Evolutionary conservation across 1,140 invertebrate genomes (phyloP).

Genomic region (Aethina tumida): DNA sequence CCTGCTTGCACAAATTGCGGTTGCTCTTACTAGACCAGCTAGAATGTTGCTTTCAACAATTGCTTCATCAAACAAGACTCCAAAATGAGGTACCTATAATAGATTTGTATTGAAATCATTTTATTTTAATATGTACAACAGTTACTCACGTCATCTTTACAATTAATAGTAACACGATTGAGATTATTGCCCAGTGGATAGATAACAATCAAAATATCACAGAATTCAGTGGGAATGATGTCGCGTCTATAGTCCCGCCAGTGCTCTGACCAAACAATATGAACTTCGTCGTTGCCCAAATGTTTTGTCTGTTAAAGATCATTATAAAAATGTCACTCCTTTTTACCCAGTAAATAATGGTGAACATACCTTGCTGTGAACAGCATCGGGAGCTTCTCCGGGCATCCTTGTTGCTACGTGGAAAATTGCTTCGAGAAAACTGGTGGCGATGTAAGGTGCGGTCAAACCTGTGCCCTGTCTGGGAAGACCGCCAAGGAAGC

Average conservation of each 20-base stretch:
- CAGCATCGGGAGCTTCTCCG: conserved; percentile 71
- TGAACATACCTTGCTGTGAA: conserved; percentile 71
- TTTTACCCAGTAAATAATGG: neutral
- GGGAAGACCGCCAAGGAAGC: conserved; percentile 92
- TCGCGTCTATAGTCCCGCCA: conserved; percentile 88
- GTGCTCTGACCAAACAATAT: conserved; percentile 99
- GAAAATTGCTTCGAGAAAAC: conserved; percentile 78
- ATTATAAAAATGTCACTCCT: conserved; percentile 4
- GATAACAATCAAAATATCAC: conserved; percentile 95
- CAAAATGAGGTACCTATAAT: conserved; percentile 81
- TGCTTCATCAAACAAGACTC: conserved; percentile 91
- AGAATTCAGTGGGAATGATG: conserved; percentile 98
- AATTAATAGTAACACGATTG: conserved; percentile 71
- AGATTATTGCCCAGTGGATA: conserved; percentile 82
- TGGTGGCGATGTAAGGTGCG: conserved; percentile 94
- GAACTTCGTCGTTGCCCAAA: conserved; percentile 97
- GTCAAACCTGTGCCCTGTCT: conserved; percentile 85
- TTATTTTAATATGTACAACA: too few relatives aligned
- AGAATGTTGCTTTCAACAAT: conserved; percentile 76
- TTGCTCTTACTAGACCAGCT: conserved; percentile 81
- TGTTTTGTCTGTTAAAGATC: conserved; percentile 67
- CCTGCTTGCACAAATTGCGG: conserved; percentile 85
- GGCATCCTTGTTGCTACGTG: conserved; percentile 99
- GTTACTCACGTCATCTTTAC: conserved; percentile 72
- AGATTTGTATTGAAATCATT: too few relatives aligned